Base-by-base conservation (phyloP, 2,113 vertebrate genomes). In the Lampris megalopsis region DNA sequence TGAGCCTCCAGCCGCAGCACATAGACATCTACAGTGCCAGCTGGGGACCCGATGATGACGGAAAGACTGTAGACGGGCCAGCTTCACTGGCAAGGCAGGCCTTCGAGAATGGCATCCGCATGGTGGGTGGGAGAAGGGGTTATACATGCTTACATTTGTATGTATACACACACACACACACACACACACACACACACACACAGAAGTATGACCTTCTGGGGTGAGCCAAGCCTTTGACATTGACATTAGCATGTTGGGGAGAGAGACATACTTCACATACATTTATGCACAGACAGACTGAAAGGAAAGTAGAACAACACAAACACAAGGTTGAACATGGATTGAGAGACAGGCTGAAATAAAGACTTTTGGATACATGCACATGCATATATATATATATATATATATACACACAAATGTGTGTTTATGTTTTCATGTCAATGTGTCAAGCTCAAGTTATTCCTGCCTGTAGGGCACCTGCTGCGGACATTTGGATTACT, bases 11-110 rank as follows among this genome's bases (percentile, higher is more conserved):
- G 59, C 98, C 97, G 1, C 97, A 99, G 75, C 97, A 99, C 68
- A 97, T 99, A 24, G 97, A 99, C 85, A 97, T 99, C 84, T 99
- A 99, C 92, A 98, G 97, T 3, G 98, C 98, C 78, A 98, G 97
- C 92, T 99, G 98, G 98, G 98, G 98, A 42, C 98, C 98, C 0
- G 98, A 99, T 66, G 98, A 99, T 0, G 98, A 99, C 0, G 98
- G 98, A 49, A 99, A 99, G 90, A 99, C 98, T 0, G 98, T 99
- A 83, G 98, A 99, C 0, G 98, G 98, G 64, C 98, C 98, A 0
- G 98, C 98, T 61, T 95, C 97, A 7, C 95, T 99, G 40, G 97
- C 98, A 61, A 95, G 97, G 40, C 97, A 98, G 86, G 97, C 98
- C 75, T 99, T 99, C 75, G 98, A 99, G 90, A 99, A 97, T 0